Base-by-base conservation (phyloP, 2,113 vertebrate species). In the Rhea pennata region DNA sequence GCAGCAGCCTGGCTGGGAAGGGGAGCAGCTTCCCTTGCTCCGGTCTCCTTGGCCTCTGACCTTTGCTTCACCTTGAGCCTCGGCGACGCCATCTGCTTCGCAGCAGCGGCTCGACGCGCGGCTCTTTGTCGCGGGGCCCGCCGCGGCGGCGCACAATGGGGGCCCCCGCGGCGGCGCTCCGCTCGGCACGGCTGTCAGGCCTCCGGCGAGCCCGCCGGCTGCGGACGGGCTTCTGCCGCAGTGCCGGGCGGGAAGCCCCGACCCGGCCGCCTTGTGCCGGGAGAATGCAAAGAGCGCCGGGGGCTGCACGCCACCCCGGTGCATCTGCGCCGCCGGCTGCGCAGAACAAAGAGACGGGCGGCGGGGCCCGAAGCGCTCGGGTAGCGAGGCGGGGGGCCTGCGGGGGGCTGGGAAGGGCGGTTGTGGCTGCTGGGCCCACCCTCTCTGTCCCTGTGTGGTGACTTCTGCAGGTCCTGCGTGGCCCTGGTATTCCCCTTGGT, bases 31-130 rank as follows among this genome's bases (percentile, higher is more conserved):
- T 58, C 61, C 83, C 76, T 31, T n/a, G 17, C 75, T 33, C 44
- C 5, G 9, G 33, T 87, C 71, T 82, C 26, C 87, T 81, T 95
- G 86, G 90, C 96, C 96, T 92, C 91, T 96, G 96, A 92, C 93
- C 95, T 97, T 96, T 96, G 92, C 94, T 95, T 97, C 97, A 97
- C 97, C 96, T 97, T 97, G 95, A 86, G 88, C 70, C 95, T 62
- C 85, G 66, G 92, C 93, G 95, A 94, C 93, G 90, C 97, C 97
- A 97, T 97, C 96, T 97, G 96, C 94, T 97, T 92, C 53, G 12
- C 92, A 72, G 94, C 93, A 96, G 96, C 85, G 4, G 90, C 83
- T 92, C 65, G 61, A 56, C 62, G 51, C 80, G 73, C 53, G 5
- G 71, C 93, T 95, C 76, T 88, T 97, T 96, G 96, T 97, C 31